Conservation (phyloP, 2,113 vertebrate species). For the Egretta garzetta region DNA sequence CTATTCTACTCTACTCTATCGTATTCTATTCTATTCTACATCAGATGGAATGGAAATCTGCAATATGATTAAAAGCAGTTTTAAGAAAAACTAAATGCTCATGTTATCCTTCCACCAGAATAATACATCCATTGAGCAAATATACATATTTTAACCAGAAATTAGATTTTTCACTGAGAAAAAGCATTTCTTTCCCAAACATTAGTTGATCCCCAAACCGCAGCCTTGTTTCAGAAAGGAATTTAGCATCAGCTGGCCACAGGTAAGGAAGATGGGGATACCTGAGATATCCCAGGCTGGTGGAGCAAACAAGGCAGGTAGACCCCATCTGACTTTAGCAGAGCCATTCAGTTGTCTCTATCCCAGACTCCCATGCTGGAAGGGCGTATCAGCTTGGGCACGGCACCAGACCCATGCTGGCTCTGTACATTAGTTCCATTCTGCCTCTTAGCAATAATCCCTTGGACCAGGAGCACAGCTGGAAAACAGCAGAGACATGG, state of each 20-base stretch:
- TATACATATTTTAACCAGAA: neutral
- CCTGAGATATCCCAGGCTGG: neutral
- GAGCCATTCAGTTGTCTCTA: neutral
- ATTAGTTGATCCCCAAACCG: neutral
- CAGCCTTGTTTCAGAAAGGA: neutral
- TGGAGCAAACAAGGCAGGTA: neutral
- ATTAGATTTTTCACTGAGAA: neutral
- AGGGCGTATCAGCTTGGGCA: neutral
- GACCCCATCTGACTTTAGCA: neutral
- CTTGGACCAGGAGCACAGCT: neutral
- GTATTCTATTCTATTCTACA: neutral
- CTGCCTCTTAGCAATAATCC: neutral
- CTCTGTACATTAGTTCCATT: neutral
- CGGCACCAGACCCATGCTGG: accelerated
- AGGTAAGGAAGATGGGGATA: neutral
- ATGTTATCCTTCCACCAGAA: neutral
- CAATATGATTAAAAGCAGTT: neutral
- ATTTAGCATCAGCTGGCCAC: neutral
- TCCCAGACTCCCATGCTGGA: neutral
- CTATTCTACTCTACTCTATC: neutral
- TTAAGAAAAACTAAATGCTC: neutral
- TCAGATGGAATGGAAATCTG: neutral
- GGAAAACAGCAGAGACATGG: neutral
- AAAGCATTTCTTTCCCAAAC: neutral
- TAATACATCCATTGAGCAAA: neutral